phyloP scores from a whole-genome alignment of 2,797 vertebrate species.

The Ambastaia sidthimunki region DNA sequence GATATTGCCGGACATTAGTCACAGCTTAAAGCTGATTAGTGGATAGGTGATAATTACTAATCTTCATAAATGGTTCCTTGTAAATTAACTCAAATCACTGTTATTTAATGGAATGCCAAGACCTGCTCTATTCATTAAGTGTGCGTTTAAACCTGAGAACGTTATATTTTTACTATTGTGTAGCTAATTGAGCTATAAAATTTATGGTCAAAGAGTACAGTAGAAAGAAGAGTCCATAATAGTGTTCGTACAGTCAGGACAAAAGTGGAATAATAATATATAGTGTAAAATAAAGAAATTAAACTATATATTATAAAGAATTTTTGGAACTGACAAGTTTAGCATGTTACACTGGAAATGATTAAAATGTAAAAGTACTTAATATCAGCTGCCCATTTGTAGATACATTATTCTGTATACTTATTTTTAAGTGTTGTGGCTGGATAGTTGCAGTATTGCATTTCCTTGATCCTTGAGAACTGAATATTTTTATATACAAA shows the following conservation, averaged over 20 bases:
- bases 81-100: constrained; percentile 27
- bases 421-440: background rate
- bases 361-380: too few species aligned
- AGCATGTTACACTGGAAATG: too few species aligned
- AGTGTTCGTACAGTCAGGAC: too few species aligned
- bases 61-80: background rate
- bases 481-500: background rate
- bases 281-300: too few species aligned
- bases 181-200: background rate
- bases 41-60: constrained; percentile 32
- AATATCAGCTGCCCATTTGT: too few species aligned
- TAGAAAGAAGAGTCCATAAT: background rate
- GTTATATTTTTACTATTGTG: background rate
- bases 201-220: background rate
- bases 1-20: constrained; percentile 28
- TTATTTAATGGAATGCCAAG: constrained; percentile 11
- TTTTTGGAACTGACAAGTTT: too few species aligned
- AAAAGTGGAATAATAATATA: too few species aligned
- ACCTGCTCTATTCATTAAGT: background rate
- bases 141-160: background rate
- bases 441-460: background rate
- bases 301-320: too few species aligned
- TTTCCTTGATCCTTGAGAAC: background rate
- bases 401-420: too few species aligned
- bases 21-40: constrained; percentile 44